Evolutionary conservation across 2,113 vertebrate species (phyloP).

Genomic region (Chaetorhynchus papuensis): DNA sequence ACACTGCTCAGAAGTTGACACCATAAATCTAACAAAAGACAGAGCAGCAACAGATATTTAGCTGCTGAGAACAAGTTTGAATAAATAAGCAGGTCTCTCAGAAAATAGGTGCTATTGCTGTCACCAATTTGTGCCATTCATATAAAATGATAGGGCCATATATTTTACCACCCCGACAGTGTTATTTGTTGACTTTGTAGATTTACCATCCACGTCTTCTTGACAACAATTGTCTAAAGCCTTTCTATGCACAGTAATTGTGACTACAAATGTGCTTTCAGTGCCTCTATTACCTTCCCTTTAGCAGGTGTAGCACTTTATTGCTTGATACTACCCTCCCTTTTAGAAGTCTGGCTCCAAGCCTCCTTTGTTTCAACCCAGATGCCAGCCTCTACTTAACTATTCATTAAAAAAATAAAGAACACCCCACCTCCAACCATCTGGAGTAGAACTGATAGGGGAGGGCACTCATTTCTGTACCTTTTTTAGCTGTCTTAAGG

Average conservation of each 20-base stretch:
- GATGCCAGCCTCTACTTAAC: conserved; percentile 69
- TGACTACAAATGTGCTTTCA: conserved; percentile 39
- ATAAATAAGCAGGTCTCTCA: background rate
- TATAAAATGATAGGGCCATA: background rate
- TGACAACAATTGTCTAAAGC: conserved; percentile 25
- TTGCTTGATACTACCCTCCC: conserved; percentile 26
- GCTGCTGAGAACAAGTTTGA: background rate
- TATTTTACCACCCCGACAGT: background rate
- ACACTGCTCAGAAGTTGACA: background rate
- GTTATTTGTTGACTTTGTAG: conserved; percentile 26
- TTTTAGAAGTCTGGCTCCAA: conserved; percentile 65
- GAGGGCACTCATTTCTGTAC: conserved; percentile 56
- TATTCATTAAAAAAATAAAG: conserved; percentile 47
- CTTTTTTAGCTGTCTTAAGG: conserved; percentile 63
- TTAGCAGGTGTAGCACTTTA: conserved; percentile 65
- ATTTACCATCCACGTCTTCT: background rate
- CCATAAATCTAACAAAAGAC: background rate
- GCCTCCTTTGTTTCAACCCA: conserved; percentile 71
- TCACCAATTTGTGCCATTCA: background rate
- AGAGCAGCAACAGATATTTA: background rate
- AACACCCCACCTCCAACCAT: conserved; percentile 30
- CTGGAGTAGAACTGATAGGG: conserved; percentile 70
- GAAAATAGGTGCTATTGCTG: conserved; percentile 4
- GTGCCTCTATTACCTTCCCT: conserved; percentile 47
- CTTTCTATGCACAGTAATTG: background rate